Conservation (phyloP, 1,140 invertebrate species). For the Potamilus streckersoni region DNA sequence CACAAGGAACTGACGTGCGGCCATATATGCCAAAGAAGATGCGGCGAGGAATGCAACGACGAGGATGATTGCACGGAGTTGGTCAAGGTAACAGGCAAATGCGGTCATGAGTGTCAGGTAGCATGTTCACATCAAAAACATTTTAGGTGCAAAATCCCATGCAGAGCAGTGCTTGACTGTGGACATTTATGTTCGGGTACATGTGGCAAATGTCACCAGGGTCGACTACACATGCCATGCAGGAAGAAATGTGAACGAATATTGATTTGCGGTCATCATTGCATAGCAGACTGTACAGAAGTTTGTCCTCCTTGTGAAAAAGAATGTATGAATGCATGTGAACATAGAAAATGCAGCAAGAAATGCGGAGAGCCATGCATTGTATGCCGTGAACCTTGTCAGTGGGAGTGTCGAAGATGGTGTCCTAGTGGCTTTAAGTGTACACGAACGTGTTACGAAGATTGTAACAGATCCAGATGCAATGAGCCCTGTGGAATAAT, state of each 20-base stretch:
- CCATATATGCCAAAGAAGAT: constrained; percentile 70
- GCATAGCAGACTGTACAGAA: constrained; percentile 25
- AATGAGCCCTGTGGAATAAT: constrained; percentile 43
- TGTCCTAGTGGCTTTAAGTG: constrained; percentile 69
- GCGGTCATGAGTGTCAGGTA: constrained; percentile 54
- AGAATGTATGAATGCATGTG: constrained; percentile 72
- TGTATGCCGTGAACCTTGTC: constrained; percentile 70
- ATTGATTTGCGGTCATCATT: constrained; percentile 57
- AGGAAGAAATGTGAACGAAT: constrained; percentile 39
- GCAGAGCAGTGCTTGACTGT: constrained; percentile 39
- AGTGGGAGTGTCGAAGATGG: constrained; percentile 70
- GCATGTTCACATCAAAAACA: constrained; percentile 32
- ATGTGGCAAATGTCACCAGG: constrained; percentile 69
- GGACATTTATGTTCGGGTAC: constrained; percentile 40
- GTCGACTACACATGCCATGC: constrained; percentile 72
- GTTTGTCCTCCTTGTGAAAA: constrained; percentile 74
- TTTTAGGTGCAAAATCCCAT: constrained; percentile 41
- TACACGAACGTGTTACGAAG: constrained; percentile 70
- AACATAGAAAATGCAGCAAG: constrained; percentile 69
- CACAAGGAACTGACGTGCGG: constrained; percentile 39
- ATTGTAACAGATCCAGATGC: constrained; percentile 73
- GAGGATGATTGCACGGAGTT: constrained; percentile 4
- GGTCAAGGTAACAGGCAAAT: constrained; percentile 33
- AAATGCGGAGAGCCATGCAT: constrained; percentile 74
- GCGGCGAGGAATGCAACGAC: not conserved